A percentile compares a stretch with the other conserved stretches of the same genome.
These are phyloP conservation scores for Atta texana DNA, from an alignment of 1,140 invertebrate species.

Conservation along the genomic window DNA sequence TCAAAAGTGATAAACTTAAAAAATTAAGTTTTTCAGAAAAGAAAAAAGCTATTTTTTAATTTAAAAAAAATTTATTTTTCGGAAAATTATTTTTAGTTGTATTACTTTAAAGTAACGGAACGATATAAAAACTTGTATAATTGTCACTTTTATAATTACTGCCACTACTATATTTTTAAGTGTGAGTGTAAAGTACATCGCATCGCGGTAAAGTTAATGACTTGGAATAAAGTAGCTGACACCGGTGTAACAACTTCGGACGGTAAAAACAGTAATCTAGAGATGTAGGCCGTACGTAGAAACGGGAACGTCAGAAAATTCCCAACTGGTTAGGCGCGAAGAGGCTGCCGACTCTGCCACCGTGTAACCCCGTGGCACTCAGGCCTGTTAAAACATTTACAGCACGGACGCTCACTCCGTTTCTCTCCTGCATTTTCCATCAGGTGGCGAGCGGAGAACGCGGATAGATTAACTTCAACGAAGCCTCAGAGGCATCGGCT, in stretches of 20 bases:
- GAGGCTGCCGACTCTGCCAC: background rate
- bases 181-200: background rate
- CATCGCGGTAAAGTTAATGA: background rate
- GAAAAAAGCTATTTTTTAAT: too few relatives aligned
- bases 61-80: too few relatives aligned
- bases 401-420: background rate
- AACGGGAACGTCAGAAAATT: slow-evolving; percentile 35
- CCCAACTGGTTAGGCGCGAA: slow-evolving; percentile 42
- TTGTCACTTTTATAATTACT: too few relatives aligned
- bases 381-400: slow-evolving; percentile 60
- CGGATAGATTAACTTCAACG: slow-evolving; percentile 60
- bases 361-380: slow-evolving; percentile 53
- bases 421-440: slow-evolving; percentile 59
- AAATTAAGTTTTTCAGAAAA: too few relatives aligned
- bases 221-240: background rate
- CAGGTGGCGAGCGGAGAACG: slow-evolving; percentile 36
- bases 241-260: background rate
- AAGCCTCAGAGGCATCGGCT: slow-evolving; percentile 60
- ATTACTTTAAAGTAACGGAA: too few relatives aligned
- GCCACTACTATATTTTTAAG: too few relatives aligned
- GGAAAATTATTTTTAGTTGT: too few relatives aligned
- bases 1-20: too few relatives aligned
- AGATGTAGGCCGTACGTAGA: background rate
- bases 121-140: too few relatives aligned
- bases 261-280: slow-evolving; percentile 8